Evolutionary conservation across 2,797 vertebrate species (phyloP).

Genomic region (Tadarida brasiliensis): DNA sequence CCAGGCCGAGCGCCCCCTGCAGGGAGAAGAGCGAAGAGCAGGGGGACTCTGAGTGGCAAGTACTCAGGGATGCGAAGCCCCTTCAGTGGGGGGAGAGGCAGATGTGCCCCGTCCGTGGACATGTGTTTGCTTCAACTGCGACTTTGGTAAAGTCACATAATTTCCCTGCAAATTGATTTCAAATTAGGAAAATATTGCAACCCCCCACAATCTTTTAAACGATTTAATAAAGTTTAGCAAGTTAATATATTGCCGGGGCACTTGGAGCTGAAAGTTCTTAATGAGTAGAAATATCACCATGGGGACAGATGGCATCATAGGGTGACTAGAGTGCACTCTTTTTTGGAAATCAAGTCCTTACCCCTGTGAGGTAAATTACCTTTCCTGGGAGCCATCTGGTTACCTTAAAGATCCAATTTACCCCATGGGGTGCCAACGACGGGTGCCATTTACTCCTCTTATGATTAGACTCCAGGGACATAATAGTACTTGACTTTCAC

Average conservation of each 20-base stretch:
- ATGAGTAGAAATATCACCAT: slow-evolving; percentile 62
- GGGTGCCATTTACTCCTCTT: slow-evolving; percentile 8
- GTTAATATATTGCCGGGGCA: background rate
- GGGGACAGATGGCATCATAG: slow-evolving; percentile 79
- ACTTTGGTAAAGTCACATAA: background rate
- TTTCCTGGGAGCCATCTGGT: slow-evolving; percentile 79
- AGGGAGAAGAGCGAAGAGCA: background rate
- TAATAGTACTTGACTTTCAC: slow-evolving; percentile 49
- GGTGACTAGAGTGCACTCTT: slow-evolving; percentile 46
- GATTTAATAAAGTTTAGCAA: slow-evolving; percentile 42
- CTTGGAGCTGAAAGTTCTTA: slow-evolving; percentile 59
- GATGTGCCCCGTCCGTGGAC: fast-evolving
- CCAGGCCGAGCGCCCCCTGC: background rate
- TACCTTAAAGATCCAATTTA: slow-evolving; percentile 81
- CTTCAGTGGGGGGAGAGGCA: background rate
- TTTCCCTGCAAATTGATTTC: background rate
- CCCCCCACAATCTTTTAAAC: background rate
- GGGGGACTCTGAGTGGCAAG: background rate
- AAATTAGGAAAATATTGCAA: background rate
- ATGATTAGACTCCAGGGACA: slow-evolving; percentile 28
- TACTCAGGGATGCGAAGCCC: background rate
- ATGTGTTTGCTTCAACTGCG: background rate
- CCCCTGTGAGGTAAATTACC: slow-evolving; percentile 82
- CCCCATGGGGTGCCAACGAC: slow-evolving; percentile 67
- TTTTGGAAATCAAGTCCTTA: slow-evolving; percentile 72